Percentiles rank a stretch among this genome's conserved stretches.
These are phyloP conservation scores for Ophion costatus DNA, from an alignment of 2,888 invertebrate species.

Conservation along the genomic window DNA sequence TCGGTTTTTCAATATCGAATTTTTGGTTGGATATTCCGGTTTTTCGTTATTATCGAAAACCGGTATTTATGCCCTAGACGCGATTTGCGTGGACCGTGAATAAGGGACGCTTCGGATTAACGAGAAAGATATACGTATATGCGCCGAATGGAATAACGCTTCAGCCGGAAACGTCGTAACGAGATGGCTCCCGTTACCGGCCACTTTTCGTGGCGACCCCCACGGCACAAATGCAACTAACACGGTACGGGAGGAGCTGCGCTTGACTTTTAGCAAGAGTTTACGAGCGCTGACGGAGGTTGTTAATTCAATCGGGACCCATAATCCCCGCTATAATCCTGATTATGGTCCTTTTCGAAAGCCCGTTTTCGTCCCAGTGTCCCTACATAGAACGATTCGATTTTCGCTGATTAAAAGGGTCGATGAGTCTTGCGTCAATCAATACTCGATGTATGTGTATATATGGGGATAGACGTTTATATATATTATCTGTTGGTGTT, in stretches of 20 bases:
- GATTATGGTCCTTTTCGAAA: conserved; percentile 74
- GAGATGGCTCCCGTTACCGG: conserved; percentile 58
- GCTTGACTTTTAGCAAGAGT: conserved; percentile 81
- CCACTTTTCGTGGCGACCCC: conserved; percentile 73
- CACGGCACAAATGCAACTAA: conserved; percentile 74
- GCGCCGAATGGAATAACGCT: conserved; percentile 6
- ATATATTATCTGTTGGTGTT: conserved; percentile 8
- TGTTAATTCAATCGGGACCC: conserved; percentile 82
- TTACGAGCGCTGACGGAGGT: conserved; percentile 81
- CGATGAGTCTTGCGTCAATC: conserved; percentile 68
- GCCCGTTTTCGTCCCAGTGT: conserved; percentile 31
- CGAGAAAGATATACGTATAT: not conserved
- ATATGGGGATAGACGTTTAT: not conserved
- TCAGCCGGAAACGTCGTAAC: conserved; percentile 25
- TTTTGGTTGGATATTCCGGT: no score
- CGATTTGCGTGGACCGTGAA: not conserved
- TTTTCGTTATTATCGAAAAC: not conserved
- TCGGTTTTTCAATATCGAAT: no score
- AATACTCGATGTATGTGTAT: conserved; percentile 17
- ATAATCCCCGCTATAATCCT: conserved; percentile 81
- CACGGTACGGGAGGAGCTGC: conserved; percentile 82
- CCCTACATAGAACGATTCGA: conserved; percentile 70
- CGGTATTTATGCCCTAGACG: no score
- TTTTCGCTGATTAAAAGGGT: conserved; percentile 75
- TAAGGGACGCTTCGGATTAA: conserved; percentile 20